Evolutionary conservation across 1,140 invertebrate genomes (phyloP), one percentile per base, ranked within the genome.

Genomic region (Neodiprion pinetum): DNA sequence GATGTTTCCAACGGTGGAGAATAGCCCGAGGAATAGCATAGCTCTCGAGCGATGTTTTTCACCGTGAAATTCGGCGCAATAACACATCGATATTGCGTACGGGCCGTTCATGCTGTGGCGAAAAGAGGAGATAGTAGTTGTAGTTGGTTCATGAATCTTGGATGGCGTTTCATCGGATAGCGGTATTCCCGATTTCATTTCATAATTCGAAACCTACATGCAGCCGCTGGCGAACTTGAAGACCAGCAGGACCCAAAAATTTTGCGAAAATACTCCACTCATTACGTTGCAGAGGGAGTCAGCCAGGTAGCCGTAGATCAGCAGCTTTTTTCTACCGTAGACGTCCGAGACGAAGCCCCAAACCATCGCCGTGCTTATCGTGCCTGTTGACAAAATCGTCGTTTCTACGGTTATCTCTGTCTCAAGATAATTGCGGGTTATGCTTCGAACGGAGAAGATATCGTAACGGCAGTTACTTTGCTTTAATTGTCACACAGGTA

Each of bases 331-430:
- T 11, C 95, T 90, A 1, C 96, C 96, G 47, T 93, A 87, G 0
- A 92, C 92, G 81, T 97, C 96, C 0, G 94, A 93, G 9, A 96
- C 80, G 75, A 93, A 95, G 5, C 95, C 95, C 95, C 95, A 96
- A 17, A 96, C 79, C 80, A 95, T 91, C 0, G 94, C 94, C 69
- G 95, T 95, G 0, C 92, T 88, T 77, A 96, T 92, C 95, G 96
- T 96, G 69, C 95, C 95, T 92, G 47, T 11, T 68, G 9, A 14
- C 8, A 28, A 9, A 71, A 71, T 71, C 47, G 8, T 2, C 14
- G 48, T 14, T 40, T 40, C 2, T 67, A 23, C 21, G 28, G 12
- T 21, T 21, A n/a, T 69, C 28, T 74, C 12, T 17, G 40, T 69
- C 21, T 68, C 23, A 67, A 68, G 66, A 23, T 21, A 11, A 10